Percentiles rank a stretch among this genome's conserved stretches.
Evolutionary conservation across 2,113 vertebrate genomes (phyloP).

Genomic region (Pelmatolapia mariae): DNA sequence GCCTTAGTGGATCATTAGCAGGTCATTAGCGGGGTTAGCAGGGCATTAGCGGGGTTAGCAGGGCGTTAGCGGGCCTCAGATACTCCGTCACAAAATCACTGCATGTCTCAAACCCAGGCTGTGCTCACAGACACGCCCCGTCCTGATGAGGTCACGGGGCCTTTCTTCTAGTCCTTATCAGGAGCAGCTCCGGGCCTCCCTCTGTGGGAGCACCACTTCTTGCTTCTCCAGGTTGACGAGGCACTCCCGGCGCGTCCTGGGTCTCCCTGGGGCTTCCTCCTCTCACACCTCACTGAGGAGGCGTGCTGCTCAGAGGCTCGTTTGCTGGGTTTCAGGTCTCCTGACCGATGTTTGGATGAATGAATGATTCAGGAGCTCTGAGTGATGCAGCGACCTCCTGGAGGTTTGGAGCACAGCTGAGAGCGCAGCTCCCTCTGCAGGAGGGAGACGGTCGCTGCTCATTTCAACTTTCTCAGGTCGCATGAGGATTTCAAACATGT

Average conservation of each 20-base stretch:
- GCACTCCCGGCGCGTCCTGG: rapidly evolving
- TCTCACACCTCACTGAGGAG: neutral
- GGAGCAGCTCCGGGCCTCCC: neutral
- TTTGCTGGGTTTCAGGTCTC: neutral
- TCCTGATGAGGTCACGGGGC: neutral
- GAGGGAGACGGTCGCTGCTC: neutral
- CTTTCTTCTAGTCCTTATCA: neutral
- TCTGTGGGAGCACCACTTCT: neutral
- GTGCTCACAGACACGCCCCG: neutral
- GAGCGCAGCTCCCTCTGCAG: neutral
- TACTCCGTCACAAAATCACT: neutral
- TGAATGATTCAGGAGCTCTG: neutral
- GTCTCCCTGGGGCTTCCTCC: neutral
- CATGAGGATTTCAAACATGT: neutral
- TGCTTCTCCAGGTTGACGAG: neutral
- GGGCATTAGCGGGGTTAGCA: neutral
- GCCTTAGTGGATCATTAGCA: too few relatives aligned
- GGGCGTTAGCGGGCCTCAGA: neutral
- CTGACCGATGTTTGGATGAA: neutral
- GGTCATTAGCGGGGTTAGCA: neutral
- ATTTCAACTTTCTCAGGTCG: neutral
- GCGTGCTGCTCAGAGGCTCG: neutral
- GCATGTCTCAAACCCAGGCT: neutral
- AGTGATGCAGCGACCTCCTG: neutral
- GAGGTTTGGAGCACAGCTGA: neutral